Evolutionary conservation across 2,888 invertebrate species (phyloP).

Genomic region (Brachyopa scutellaris): DNA sequence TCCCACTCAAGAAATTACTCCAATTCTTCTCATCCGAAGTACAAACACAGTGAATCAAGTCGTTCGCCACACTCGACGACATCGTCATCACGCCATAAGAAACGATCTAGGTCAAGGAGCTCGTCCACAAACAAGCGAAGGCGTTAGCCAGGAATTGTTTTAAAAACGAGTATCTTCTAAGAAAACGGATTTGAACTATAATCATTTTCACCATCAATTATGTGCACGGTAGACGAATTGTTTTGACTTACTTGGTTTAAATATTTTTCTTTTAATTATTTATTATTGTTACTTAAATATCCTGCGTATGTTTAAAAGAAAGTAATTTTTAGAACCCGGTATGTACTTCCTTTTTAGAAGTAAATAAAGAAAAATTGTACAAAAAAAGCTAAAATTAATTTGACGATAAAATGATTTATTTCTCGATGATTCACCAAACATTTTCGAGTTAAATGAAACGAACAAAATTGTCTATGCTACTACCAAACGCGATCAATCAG

Average conservation of each 20-base stretch:
- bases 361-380: conserved; percentile 53
- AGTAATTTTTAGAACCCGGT: conserved; percentile 59
- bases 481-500: conserved; percentile 94
- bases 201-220: conserved; percentile 44
- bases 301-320: conserved; percentile 58
- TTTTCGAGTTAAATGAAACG: background rate
- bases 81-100: conserved; percentile 57
- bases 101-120: conserved; percentile 65
- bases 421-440: too few relatives aligned
- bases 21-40: conserved; percentile 71
- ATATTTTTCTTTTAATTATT: conserved; percentile 58
- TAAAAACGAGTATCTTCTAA: background rate
- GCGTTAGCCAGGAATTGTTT: conserved; percentile 42
- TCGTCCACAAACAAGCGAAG: conserved; percentile 57
- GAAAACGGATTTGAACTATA: conserved; percentile 55
- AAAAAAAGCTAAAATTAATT: conserved; percentile 12
- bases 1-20: conserved; percentile 73
- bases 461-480: background rate
- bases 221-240: conserved; percentile 66
- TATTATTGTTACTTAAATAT: conserved; percentile 68
- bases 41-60: conserved; percentile 70
- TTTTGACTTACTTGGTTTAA: conserved; percentile 41
- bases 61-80: conserved; percentile 74
- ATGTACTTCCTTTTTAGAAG: conserved; percentile 69
- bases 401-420: too few relatives aligned